A percentile compares a stretch with the other conserved stretches of the same genome.
These are phyloP conservation scores for Gambusia affinis DNA, from an alignment of 2,113 vertebrate genomes.

Conservation along the genomic window DNA sequence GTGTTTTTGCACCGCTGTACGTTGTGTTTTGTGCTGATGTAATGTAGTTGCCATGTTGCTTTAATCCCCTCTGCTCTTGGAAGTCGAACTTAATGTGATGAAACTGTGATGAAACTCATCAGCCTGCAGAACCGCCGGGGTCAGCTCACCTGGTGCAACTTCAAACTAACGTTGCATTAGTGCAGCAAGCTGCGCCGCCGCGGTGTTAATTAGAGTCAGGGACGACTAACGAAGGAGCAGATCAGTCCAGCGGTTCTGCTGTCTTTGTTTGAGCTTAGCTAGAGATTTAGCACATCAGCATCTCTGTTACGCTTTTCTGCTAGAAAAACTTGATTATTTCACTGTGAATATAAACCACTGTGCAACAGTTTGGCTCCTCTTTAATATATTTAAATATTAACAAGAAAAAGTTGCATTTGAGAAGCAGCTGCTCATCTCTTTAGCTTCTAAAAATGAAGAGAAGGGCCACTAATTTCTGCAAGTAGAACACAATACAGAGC, in stretches of 20 bases:
- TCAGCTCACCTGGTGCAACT: conserved; percentile 44
- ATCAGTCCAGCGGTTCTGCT: not conserved
- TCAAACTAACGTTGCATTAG: not conserved
- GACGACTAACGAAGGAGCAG: not conserved
- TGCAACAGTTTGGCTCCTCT: not conserved
- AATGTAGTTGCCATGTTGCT: conserved; percentile 45
- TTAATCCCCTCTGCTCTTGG: not conserved
- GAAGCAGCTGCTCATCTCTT: not conserved
- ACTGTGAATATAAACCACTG: not conserved
- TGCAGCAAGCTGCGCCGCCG: not conserved
- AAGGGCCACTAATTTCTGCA: too few relatives aligned
- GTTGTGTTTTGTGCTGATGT: conserved; percentile 36
- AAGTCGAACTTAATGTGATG: conserved; percentile 36
- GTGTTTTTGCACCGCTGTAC: conserved; percentile 4
- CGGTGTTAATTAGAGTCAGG: not conserved
- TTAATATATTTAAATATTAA: not conserved
- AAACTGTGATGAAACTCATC: conserved; percentile 55
- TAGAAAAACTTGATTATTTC: not conserved
- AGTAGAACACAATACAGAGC: too few relatives aligned
- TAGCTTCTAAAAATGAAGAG: too few relatives aligned
- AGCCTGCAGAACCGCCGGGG: conserved; percentile 22
- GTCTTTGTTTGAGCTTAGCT: not conserved
- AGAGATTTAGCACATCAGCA: not conserved
- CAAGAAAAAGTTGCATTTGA: not conserved
- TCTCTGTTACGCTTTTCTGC: not conserved